Base-by-base conservation (phyloP, 2,113 vertebrate genomes). In the Coryphaenoides rupestris region DNA sequence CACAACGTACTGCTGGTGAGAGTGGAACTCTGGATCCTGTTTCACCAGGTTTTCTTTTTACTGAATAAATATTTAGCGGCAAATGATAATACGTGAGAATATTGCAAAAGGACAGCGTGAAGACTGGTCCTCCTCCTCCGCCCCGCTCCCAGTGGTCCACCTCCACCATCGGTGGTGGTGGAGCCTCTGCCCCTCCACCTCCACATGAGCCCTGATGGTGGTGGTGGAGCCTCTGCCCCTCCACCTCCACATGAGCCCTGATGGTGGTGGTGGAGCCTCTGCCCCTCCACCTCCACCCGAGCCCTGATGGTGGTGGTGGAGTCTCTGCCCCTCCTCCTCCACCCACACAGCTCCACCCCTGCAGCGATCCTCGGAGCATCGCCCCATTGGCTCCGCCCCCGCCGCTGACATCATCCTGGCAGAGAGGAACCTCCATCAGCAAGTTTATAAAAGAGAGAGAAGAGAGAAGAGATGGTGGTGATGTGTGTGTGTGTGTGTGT, bases 371-470 rank as follows among this genome's bases (percentile, higher is more conserved):
- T 84, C 73, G 83, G 78, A 86, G 83, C 80, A 74, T 74, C 74
- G 33, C 13, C n/a, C n/a, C n/a, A 78, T 85, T 87, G 87, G 87
- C 87, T 82, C 64, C 1, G 33, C 63, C 63, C 68, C 60, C 83
- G 65, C 56, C 68, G 55, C 78, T 89, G 87, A 89, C 84, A 85
- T 89, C 87, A 89, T 89, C 68, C 66, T 75, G 72, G 78, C 76
- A 69, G 78, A 83, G 69, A 68, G 81, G 80, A n/a, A n/a, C 77
- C 75, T 40, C 7, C 33, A 87, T 86, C 85, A 82, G 84, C 83
- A 86, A 78, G 77, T 83, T 87, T 82, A 50, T 80, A 68, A 77
- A 84, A n/a, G 47, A 86, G 71, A 83, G 80, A 71, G 72, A 66
- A 56, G 55, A 49, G 52, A 52, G 69, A 56, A 54, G 62, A 66